A percentile compares a stretch with the other conserved stretches of the same genome.
Evolutionary conservation across 1,140 invertebrate species (phyloP).

Genomic region (Drosophila cardini): DNA sequence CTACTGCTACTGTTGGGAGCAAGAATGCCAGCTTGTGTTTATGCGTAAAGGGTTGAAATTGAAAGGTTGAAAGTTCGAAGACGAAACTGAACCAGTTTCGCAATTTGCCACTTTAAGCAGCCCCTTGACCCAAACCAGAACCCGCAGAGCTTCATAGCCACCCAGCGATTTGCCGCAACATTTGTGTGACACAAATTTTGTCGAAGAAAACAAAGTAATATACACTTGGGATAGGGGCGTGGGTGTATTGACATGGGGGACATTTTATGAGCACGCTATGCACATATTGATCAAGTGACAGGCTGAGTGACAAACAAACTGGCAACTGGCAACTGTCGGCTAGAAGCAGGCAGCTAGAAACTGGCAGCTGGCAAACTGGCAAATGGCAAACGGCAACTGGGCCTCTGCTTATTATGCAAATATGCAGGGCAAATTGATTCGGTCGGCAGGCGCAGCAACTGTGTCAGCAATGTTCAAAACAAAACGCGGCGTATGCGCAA

Average conservation of each 20-base stretch:
- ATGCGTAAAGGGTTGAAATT: slow-evolving; percentile 59
- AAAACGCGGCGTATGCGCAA: slow-evolving; percentile 81
- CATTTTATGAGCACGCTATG: slow-evolving; percentile 79
- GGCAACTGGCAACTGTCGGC: slow-evolving; percentile 41
- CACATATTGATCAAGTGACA: slow-evolving; percentile 82
- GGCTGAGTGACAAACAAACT: slow-evolving; percentile 81
- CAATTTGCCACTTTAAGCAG: slow-evolving; percentile 65
- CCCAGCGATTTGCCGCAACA: slow-evolving; percentile 56
- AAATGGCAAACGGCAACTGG: slow-evolving; percentile 26
- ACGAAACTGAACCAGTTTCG: slow-evolving; percentile 48
- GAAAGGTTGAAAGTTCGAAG: slow-evolving; percentile 49
- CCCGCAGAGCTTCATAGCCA: not conserved
- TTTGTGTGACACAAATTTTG: slow-evolving; percentile 73
- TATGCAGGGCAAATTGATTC: slow-evolving; percentile 77
- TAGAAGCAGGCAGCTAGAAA: slow-evolving; percentile 42
- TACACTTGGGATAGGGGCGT: not conserved
- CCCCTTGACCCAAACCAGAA: slow-evolving; percentile 59
- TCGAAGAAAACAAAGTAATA: slow-evolving; percentile 76
- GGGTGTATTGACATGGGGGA: slow-evolving; percentile 29
- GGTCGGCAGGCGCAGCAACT: slow-evolving; percentile 53
- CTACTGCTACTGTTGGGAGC: slow-evolving; percentile 3
- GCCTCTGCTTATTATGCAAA: slow-evolving; percentile 76
- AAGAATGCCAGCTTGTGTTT: slow-evolving; percentile 55
- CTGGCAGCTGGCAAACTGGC: slow-evolving; percentile 35
- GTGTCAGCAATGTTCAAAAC: slow-evolving; percentile 73